A percentile compares a stretch with the other conserved stretches of the same genome.
Conservation (phyloP, 2,888 invertebrate species). For the Mellilla xanthometata region DNA sequence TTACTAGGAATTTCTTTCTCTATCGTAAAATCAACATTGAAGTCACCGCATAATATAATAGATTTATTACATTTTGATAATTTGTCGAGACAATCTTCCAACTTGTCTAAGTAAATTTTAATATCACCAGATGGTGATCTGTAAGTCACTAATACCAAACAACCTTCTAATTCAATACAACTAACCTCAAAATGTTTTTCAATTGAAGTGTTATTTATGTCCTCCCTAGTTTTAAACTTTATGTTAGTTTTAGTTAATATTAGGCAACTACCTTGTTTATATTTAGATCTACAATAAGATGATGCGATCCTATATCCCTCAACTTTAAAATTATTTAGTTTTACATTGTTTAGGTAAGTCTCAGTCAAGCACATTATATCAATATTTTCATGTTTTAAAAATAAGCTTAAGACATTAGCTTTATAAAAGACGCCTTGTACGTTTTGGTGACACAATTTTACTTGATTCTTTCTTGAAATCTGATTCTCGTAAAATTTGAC, state of each 20-base stretch:
- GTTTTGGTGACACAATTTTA: neutral
- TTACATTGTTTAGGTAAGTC: neutral
- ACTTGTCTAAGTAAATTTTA: no score
- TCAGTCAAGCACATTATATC: neutral
- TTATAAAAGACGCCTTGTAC: neutral
- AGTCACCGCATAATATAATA: no score
- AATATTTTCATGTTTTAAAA: neutral
- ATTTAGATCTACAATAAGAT: neutral
- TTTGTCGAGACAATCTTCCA: no score
- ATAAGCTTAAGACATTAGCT: neutral
- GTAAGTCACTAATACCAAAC: neutral
- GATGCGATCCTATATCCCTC: neutral
- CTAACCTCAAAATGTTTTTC: slow-evolving; percentile 1
- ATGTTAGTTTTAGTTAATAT: neutral
- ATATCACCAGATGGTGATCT: no score
- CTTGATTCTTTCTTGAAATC: neutral
- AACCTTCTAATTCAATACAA: neutral
- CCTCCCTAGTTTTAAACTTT: neutral
- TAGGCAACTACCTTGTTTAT: neutral
- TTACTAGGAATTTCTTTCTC: neutral
- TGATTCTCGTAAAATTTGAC: neutral
- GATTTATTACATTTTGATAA: no score
- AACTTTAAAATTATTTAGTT: neutral
- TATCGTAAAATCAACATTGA: no score
- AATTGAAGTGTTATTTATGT: neutral